Evolutionary conservation across 1,140 invertebrate genomes (phyloP).

Genomic region (Psilanteris sp.): DNA sequence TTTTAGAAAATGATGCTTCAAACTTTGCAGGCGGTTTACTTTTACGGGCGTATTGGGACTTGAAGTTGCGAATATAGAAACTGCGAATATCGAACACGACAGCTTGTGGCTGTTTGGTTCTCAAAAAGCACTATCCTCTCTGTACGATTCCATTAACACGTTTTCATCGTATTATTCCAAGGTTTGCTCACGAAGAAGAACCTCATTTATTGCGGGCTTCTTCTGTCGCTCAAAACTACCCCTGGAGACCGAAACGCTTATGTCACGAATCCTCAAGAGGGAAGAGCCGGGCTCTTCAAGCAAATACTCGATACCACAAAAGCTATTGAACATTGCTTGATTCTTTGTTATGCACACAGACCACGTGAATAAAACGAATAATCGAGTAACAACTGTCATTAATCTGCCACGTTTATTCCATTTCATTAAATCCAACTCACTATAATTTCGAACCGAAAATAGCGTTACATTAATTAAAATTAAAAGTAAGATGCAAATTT

Average conservation of each 20-base stretch:
- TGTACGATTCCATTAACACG: slow-evolving; percentile 54
- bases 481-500: too few relatives aligned
- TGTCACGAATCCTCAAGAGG: slow-evolving; percentile 52
- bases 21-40: slow-evolving; percentile 28
- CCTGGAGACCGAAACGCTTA: slow-evolving; percentile 62
- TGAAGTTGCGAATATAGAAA: slow-evolving; percentile 41
- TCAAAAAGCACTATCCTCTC: slow-evolving; percentile 56
- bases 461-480: too few relatives aligned
- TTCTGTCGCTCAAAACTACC: slow-evolving; percentile 64
- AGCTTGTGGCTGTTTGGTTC: slow-evolving; percentile 51
- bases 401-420: slow-evolving; percentile 21
- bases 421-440: slow-evolving; percentile 25
- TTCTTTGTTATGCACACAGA: slow-evolving; percentile 40
- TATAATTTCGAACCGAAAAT: too few relatives aligned
- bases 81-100: slow-evolving; percentile 25
- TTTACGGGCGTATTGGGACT: slow-evolving; percentile 36
- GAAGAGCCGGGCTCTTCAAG: slow-evolving; percentile 36
- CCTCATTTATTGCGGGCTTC: slow-evolving; percentile 55
- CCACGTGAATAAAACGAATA: slow-evolving; percentile 40
- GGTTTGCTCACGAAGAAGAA: slow-evolving; percentile 59
- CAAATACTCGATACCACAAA: slow-evolving; percentile 62
- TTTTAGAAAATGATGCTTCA: slow-evolving; percentile 12
- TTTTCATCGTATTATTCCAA: slow-evolving; percentile 60
- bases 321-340: slow-evolving; percentile 56
- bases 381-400: slow-evolving; percentile 44